Conservation (phyloP, 2,113 vertebrate genomes). For the Stigmatopora nigra region DNA sequence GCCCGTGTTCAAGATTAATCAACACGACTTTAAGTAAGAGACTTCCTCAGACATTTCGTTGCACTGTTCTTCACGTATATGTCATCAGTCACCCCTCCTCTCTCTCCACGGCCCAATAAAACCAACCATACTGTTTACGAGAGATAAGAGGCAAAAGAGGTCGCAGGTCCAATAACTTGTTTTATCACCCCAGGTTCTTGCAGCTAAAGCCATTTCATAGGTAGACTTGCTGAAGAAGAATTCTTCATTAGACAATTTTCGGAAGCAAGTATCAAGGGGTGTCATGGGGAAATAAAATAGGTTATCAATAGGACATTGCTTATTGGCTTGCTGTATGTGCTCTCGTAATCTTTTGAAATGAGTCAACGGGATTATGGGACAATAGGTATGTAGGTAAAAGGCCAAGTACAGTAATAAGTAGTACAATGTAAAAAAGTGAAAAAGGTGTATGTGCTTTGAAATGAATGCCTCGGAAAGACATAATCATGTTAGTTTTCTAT, state of each 20-base stretch:
- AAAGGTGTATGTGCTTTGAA: not conserved
- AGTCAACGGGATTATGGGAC: not conserved
- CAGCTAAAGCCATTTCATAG: constrained; percentile 53
- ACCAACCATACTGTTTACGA: constrained; percentile 68
- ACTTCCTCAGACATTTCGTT: constrained; percentile 49
- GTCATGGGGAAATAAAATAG: constrained; percentile 41
- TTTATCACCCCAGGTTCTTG: constrained; percentile 57
- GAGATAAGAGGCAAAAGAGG: constrained; percentile 66
- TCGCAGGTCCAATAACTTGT: constrained; percentile 62
- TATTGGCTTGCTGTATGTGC: constrained; percentile 17
- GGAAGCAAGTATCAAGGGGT: constrained; percentile 43
- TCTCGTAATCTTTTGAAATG: not conserved
- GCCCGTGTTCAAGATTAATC: constrained; percentile 23
- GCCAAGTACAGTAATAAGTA: not conserved
- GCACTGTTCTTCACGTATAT: constrained; percentile 60
- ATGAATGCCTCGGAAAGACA: not conserved
- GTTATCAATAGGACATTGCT: constrained; percentile 22
- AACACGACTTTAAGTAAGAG: constrained; percentile 13
- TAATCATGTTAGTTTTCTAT: not conserved
- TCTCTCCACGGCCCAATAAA: constrained; percentile 58
- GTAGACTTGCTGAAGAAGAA: constrained; percentile 53
- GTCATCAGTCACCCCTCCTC: constrained; percentile 48
- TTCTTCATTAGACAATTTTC: constrained; percentile 69
- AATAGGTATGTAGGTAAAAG: not conserved
- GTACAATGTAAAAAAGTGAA: not conserved